Percentiles rank a stretch among this genome's conserved stretches.
Evolutionary conservation across 1,140 invertebrate genomes (phyloP).

Genomic region (Ips typographus): DNA sequence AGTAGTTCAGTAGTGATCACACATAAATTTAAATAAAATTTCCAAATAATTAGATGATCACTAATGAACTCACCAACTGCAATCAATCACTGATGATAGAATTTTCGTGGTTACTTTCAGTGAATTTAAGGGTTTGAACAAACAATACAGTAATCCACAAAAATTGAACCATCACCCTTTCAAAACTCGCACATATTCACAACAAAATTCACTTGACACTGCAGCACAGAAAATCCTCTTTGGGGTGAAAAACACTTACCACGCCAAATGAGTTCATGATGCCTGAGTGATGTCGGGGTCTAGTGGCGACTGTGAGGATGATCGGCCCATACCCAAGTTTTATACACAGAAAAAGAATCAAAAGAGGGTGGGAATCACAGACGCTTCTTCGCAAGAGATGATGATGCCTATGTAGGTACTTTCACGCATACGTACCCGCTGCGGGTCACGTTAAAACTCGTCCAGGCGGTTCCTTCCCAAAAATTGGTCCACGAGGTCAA

Average conservation of each 20-base stretch:
- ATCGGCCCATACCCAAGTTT: constrained; percentile 41
- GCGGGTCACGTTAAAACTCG: constrained; percentile 8
- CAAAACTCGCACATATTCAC: constrained; percentile 10
- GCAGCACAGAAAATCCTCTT: background rate
- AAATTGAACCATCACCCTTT: background rate
- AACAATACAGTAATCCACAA: background rate
- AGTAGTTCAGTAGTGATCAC: background rate
- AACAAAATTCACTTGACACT: background rate
- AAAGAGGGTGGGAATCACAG: constrained; percentile 44
- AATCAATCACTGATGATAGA: background rate
- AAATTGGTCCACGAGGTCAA: constrained; percentile 23
- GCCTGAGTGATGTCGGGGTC: constrained; percentile 49
- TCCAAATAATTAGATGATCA: background rate
- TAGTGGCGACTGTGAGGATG: constrained; percentile 50
- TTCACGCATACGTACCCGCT: constrained; percentile 39
- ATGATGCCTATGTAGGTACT: constrained; percentile 40
- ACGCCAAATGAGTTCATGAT: constrained; percentile 53
- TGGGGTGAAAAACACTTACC: constrained; percentile 45
- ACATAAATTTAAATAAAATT: too few species aligned
- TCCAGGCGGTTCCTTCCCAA: constrained; percentile 24
- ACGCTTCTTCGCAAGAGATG: constrained; percentile 40
- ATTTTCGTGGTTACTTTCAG: background rate
- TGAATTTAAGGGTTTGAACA: background rate
- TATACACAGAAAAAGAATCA: constrained; percentile 41
- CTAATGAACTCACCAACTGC: background rate